A percentile compares a stretch with the other conserved stretches of the same genome.
Conservation (phyloP, 2,797 vertebrate species). For the Gephyroberyx darwinii region DNA sequence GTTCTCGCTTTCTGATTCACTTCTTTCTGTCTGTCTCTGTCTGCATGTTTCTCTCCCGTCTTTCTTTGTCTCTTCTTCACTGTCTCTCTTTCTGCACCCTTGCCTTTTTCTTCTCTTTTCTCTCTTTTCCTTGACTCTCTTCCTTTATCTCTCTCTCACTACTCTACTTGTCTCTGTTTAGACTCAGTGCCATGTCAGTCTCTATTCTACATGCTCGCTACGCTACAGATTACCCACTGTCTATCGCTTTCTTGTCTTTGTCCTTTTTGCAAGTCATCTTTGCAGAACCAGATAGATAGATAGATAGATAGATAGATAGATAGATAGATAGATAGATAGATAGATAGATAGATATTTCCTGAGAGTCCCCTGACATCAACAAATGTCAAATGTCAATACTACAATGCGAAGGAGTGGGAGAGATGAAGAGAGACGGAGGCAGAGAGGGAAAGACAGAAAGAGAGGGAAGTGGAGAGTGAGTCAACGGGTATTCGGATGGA, state of each 20-base stretch:
- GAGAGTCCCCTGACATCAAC: slow-evolving; percentile 24
- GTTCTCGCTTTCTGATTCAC: slow-evolving; percentile 5
- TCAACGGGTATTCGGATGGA: slow-evolving; percentile 48
- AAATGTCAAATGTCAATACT: slow-evolving; percentile 47
- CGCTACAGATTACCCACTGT: slow-evolving; percentile 12
- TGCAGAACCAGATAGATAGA: neutral
- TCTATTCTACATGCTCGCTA: neutral
- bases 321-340: neutral
- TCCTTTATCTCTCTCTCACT: neutral
- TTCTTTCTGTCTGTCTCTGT: neutral
- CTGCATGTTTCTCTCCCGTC: neutral
- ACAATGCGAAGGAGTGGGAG: neutral
- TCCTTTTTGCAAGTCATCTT: slow-evolving; percentile 14
- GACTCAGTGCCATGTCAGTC: neutral
- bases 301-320: neutral
- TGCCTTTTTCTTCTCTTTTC: too few relatives aligned
- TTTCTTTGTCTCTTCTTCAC: neutral
- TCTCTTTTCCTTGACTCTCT: too few relatives aligned
- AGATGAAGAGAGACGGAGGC: neutral
- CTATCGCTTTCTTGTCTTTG: slow-evolving; percentile 3
- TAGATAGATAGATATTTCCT: slow-evolving; percentile 4
- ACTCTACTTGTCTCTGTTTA: neutral
- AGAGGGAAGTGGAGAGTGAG: slow-evolving; percentile 26
- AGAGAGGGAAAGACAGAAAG: slow-evolving; percentile 23
- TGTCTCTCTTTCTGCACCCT: too few relatives aligned